A percentile compares a stretch with the other conserved stretches of the same genome.
Conservation (phyloP, 2,113 vertebrate species). For the Narcine bancroftii region DNA sequence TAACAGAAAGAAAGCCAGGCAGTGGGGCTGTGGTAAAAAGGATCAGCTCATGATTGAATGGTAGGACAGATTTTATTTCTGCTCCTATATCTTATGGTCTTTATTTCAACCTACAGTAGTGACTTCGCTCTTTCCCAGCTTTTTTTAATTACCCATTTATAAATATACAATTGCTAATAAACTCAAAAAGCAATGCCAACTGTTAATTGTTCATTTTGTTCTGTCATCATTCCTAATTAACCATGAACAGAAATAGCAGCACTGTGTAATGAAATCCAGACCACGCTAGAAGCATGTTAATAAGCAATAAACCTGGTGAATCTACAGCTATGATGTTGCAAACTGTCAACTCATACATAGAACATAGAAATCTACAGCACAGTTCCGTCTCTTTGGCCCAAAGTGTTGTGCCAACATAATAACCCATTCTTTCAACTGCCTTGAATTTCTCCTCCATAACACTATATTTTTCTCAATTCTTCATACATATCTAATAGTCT, state of each 20-base stretch:
- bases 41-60: too few relatives aligned
- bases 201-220: neutral
- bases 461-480: too few relatives aligned
- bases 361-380: neutral
- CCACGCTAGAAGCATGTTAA: neutral
- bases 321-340: neutral
- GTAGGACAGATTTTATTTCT: too few relatives aligned
- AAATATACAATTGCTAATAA: neutral
- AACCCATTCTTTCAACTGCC: too few relatives aligned
- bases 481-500: too few relatives aligned
- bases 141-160: neutral
- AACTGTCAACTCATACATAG: neutral
- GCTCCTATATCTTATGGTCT: too few relatives aligned
- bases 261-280: neutral
- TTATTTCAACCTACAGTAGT: too few relatives aligned
- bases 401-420: too few relatives aligned
- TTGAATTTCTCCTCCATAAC: too few relatives aligned
- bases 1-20: too few relatives aligned
- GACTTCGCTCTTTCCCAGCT: neutral
- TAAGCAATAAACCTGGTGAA: neutral
- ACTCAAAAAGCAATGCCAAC: neutral
- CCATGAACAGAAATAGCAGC: neutral
- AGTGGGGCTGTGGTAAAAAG: too few relatives aligned
- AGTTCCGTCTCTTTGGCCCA: too few relatives aligned
- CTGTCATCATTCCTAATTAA: neutral